These are phyloP conservation scores for Bostrychus sinensis DNA, from an alignment of 2,113 vertebrate genomes.

Conservation along the genomic window DNA sequence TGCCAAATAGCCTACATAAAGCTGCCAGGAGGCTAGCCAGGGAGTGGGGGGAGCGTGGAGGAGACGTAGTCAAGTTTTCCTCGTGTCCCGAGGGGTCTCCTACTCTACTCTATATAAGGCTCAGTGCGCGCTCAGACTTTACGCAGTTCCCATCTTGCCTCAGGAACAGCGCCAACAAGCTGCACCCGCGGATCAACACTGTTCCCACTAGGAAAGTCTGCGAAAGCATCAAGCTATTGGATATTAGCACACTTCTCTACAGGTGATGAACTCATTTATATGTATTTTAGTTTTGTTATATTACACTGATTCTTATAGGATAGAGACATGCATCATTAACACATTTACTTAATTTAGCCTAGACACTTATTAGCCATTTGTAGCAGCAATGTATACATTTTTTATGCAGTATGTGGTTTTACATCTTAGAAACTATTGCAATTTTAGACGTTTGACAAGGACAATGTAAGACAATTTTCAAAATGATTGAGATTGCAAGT, in stretches of 20 bases:
- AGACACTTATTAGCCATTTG: too few relatives aligned
- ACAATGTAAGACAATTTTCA: too few relatives aligned
- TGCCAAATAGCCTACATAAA: conserved; percentile 64
- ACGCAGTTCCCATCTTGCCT: conserved; percentile 49
- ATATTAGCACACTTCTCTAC: conserved; percentile 16
- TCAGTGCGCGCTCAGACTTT: conserved; percentile 40
- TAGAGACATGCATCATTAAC: background rate
- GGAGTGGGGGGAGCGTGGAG: conserved; percentile 37
- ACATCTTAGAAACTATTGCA: too few relatives aligned
- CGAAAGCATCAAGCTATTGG: conserved; percentile 2
- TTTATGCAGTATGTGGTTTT: too few relatives aligned
- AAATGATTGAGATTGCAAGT: too few relatives aligned
- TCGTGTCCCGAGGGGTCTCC: conserved; percentile 64
- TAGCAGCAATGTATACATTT: too few relatives aligned
- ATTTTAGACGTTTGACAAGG: too few relatives aligned
- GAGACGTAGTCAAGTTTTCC: conserved; percentile 52
- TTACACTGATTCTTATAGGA: too few relatives aligned
- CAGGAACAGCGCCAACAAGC: conserved; percentile 52
- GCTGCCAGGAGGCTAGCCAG: conserved; percentile 30
- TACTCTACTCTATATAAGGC: conserved; percentile 84
- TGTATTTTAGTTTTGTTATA: background rate
- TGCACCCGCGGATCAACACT: conserved; percentile 31
- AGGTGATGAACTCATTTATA: background rate
- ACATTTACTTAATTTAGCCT: too few relatives aligned
- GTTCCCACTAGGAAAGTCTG: conserved; percentile 13